A percentile compares a stretch with the other conserved stretches of the same genome.
phyloP scores from a whole-genome alignment of 2,113 vertebrate genomes.

The Antechinus flavipes region DNA sequence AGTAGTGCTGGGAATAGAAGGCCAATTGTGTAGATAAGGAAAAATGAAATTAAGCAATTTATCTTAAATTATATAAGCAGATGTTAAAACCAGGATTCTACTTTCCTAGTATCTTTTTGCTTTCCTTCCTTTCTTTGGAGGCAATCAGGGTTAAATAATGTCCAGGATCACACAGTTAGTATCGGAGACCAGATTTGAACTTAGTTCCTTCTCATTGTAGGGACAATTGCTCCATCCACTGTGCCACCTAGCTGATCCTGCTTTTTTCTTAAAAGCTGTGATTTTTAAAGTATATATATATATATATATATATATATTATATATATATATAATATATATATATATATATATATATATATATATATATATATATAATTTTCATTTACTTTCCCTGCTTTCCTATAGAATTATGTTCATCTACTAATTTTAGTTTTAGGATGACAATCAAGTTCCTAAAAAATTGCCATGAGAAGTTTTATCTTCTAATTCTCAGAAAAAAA shows the following conservation, averaged over 20 bases:
- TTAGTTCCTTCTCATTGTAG: too few relatives aligned
- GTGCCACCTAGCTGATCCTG: too few relatives aligned
- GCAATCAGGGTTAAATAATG: background rate
- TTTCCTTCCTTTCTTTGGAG: too few relatives aligned
- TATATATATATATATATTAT: background rate
- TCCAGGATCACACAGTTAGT: too few relatives aligned
- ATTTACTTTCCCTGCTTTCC: conserved; percentile 11
- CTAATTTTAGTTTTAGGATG: conserved; percentile 1
- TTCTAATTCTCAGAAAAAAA: too few relatives aligned
- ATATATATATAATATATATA: background rate
- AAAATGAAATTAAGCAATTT: background rate
- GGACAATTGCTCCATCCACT: too few relatives aligned
- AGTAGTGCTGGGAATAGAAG: background rate
- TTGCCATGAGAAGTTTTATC: background rate
- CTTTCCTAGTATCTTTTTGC: background rate
- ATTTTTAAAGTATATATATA: background rate
- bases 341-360: background rate
- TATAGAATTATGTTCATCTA: background rate
- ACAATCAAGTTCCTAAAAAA: conserved; percentile 17
- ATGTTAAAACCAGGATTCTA: too few relatives aligned
- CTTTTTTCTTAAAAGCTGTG: too few relatives aligned
- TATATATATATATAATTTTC: background rate
- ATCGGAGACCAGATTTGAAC: too few relatives aligned
- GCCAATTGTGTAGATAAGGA: background rate
- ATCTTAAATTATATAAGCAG: background rate